Evolutionary conservation across 2,888 invertebrate genomes (phyloP), one percentile per base, ranked within the genome.

Genomic region (Oscheius myriophilus): DNA sequence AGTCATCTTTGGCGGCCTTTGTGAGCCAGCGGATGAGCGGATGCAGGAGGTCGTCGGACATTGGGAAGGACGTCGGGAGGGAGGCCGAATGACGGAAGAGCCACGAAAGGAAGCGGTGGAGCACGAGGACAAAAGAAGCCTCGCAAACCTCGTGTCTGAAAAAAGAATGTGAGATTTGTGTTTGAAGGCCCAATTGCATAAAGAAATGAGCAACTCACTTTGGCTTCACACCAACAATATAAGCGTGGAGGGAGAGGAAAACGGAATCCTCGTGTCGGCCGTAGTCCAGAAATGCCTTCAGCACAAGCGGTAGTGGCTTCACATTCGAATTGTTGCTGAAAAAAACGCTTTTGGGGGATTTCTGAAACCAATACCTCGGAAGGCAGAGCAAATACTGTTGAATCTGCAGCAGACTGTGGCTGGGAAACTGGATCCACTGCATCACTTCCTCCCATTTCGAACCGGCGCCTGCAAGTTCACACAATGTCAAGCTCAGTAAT

Each of bases 151-250:
- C 62, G 69, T 82, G 76, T 52, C 80, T 78, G 52, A 23, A 65
- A 57, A n/a, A n/a, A n/a, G n/a, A n/a, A n/a, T n/a, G 16, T 43
- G 16, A 43, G 45, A 14, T 12, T 43, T 43, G 12, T 43, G 45
- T 12, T 43, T 14, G 45, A n/a, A n/a, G n/a, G n/a, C n/a, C n/a
- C n/a, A n/a, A n/a, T n/a, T 14, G 4, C 6, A 21, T 43, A 41
- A 41, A 6, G 26, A n/a, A n/a, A 25, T 26, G 45, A 1, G 9
- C 25, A 23, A 72, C 77, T 52, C 66, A 83, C 78, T 84, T 84
- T 46, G 84, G 83, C 45, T 84, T 84, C 33, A 83, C 65, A 39
- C 71, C 74, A 12, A 53, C 49, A 7, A 83, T 52, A 63, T 82
- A 84, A 26, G 72, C 61, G 49, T 75, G 73, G 9, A 84, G 64